Percentiles rank a stretch among this genome's conserved stretches.
These are phyloP conservation scores for Yoshiicerus persimilis DNA, from an alignment of 1,140 invertebrate species.

Conservation along the genomic window DNA sequence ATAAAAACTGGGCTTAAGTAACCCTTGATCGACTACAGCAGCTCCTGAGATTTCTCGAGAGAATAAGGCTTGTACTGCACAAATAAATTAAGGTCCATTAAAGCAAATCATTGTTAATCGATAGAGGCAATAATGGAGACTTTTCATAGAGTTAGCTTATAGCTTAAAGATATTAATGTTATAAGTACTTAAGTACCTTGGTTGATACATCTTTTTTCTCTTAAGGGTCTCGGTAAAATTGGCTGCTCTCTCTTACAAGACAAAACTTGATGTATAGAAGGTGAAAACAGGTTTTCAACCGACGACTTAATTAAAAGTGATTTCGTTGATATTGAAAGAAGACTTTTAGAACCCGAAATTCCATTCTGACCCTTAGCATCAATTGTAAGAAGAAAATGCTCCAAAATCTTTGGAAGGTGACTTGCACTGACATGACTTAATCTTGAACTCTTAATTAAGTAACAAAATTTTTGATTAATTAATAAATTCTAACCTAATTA, in stretches of 20 bases:
- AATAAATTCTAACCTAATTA: no score
- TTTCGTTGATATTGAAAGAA: constrained; percentile 20
- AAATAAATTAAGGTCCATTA: constrained; percentile 7
- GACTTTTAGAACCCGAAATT: constrained; percentile 6
- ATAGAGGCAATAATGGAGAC: not conserved
- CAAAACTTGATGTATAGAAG: not conserved
- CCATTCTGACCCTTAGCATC: constrained; percentile 8
- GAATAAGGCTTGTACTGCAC: constrained; percentile 66
- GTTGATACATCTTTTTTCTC: not conserved
- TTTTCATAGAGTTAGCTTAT: not conserved
- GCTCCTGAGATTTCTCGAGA: constrained; percentile 69
- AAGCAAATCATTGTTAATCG: not conserved
- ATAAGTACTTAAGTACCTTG: not conserved
- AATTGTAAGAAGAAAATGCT: constrained; percentile 21
- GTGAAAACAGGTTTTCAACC: not conserved
- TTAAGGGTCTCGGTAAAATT: not conserved
- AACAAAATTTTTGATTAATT: no score
- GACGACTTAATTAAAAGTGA: constrained; percentile 14
- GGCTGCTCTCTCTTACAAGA: not conserved
- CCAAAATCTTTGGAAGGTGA: constrained; percentile 33
- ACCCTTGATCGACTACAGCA: constrained; percentile 61
- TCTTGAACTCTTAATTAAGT: constrained; percentile 27
- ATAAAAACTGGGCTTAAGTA: constrained; percentile 72
- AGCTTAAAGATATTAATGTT: not conserved
- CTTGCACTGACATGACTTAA: constrained; percentile 34